Evolutionary conservation across 1,140 invertebrate species (phyloP), one percentile per base, ranked within the genome.

Genomic region (Drosophila kepulauana): DNA sequence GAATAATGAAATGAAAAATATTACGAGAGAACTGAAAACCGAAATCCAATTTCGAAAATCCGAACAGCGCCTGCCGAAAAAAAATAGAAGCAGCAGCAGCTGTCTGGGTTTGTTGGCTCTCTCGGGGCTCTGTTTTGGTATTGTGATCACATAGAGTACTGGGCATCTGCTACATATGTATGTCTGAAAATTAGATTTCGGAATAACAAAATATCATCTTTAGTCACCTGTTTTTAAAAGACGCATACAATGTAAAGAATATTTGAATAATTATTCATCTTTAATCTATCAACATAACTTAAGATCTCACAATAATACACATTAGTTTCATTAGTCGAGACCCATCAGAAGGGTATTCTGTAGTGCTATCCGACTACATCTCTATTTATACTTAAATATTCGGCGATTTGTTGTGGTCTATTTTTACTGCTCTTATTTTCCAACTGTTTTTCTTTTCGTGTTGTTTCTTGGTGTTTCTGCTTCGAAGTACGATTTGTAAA

Each of bases 401-500:
- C 62, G 66, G 25, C 8, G 10, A 56, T 51, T 65, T 57, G 52
- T 67, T 59, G 35, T 67, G 35, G 15, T 59, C 81, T 82, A 84
- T 82, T 82, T 82, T 80, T 77, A 68, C 58, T 45, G 35, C 10
- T 52, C 59, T 46, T 38, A 20, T 59, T 75, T 75, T 59, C 52
- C 41, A n/a, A 56, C 43, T 49, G 49, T 28, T 8, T 51, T 61
- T 63, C 52, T 49, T 35, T 58, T 61, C 57, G 49, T 61, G 61
- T 61, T 59, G 62, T 79, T 82, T 68, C 59, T 69, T 75, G 46
- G 66, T 76, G 70, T 78, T 78, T 78, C 38, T 70, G 56, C 72
- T 87, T 80, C 25, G 58, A 46, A 45, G 66, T 59, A 41, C 69
- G 43, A 88, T 87, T 80, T 88, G 70, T 88, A 89, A 88, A 88